Base-by-base conservation (phyloP, 2,888 invertebrate genomes). In the Ptychoptera albimana region DNA sequence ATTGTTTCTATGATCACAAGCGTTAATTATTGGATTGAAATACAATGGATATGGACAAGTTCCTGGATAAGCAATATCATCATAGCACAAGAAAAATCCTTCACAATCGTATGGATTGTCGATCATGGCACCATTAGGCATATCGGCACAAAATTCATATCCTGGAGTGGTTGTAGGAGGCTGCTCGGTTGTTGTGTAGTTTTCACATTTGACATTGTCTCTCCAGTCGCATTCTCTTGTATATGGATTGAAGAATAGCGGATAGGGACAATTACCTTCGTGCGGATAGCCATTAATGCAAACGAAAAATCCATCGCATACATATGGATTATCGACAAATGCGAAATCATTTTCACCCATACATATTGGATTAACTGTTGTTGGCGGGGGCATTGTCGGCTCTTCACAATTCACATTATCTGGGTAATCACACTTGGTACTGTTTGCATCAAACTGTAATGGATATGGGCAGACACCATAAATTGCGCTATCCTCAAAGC, bases 151-250 rank as follows among this genome's bases (percentile, higher is more conserved):
- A 29, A 16, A 12, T 12, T 39, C 7, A 23, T 23, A 23, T 23
- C 23, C 23, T 23, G 23, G 23, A 5, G 23, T 23, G n/a, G n/a
- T n/a, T 23, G 23, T 39, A 4, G 39, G 23, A 16, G 3, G 8
- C 6, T 39, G 12, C 9, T 38, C 42, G 12, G 40, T 40, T 10
- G 39, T 29, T 8, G 35, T 13, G 9, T 5, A n/a, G 8, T 34
- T 32, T 1, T 32, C 6, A 9, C 14, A 13, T 9, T 38, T 8
- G 6, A 45, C 41, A 30, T 47, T 49, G 13, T 34, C 13, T 8
- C 44, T 45, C 44, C 42, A 39, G 13, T 45, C 47, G 14, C 49
- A 45, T 10, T 43, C 39, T 9, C 39, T 37, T 16, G 31, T 32
- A 2, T 36, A 15, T 15, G 45, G 41, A 34, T 48, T 48, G 36